Evolutionary conservation across 2,888 invertebrate species (phyloP), one percentile per base, ranked within the genome.

Genomic region (Hanleya hanleyi): DNA sequence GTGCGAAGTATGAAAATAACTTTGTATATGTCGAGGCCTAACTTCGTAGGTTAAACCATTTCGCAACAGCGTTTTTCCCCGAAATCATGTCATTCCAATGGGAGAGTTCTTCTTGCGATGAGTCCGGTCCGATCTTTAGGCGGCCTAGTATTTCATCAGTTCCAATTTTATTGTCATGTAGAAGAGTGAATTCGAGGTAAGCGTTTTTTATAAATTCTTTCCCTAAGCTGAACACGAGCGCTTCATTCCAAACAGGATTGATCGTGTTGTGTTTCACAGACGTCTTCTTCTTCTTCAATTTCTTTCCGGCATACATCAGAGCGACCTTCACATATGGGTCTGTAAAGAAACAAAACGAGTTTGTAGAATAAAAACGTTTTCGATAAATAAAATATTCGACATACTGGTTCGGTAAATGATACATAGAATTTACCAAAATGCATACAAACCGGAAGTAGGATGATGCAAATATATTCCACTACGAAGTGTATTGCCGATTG

Each of bases 191-290:
- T 83, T 94, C 93, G 15, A 94, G 86, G 32, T 91, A 87, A 70
- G 92, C 92, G 77, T 91, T 92, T 74, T 92, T 92, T 22, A 94
- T 89, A 67, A 91, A 90, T 57, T 94, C 93, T 74, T 92, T 92
- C 41, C 82, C 70, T 22, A 88, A 75, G 78, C 95, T 96, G 90
- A 97, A 97, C 35, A 95, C 94, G 75, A 97, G 93, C 26, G 97
- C 96, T 90, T 97, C 97, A 89, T 97, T 97, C 97, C 97, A 97
- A 12, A 95, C 95, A 1, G 97, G 97, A 91, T 94, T 95, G 81
- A 93, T 93, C 78, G 94, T 95, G 50, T 94, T 93, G 88, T 94
- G 94, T 73, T 93, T 93, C 74, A 94, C 94, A 15, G 95, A 94
- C 41, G 96, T 97, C 92, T 97, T 97, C 93, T 96, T 97, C 79